A percentile compares a stretch with the other conserved stretches of the same genome.
Conservation (phyloP, 2,888 invertebrate species). For the Callinectes sapidus region DNA sequence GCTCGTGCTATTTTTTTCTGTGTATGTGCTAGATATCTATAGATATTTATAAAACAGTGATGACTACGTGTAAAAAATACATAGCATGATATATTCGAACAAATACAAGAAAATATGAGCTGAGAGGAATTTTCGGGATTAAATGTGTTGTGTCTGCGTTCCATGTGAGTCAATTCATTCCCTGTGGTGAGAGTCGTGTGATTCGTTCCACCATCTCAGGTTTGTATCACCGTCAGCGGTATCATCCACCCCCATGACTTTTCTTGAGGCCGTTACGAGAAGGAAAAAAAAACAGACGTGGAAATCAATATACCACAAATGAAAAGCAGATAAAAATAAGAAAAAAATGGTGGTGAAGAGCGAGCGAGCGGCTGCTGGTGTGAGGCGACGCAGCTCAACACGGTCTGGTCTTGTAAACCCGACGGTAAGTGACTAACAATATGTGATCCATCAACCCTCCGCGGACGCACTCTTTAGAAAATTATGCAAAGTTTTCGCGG, state of each 20-base stretch:
- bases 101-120: neutral
- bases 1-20: neutral
- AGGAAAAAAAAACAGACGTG: neutral
- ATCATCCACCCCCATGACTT: neutral
- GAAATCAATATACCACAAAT: conserved; percentile 10
- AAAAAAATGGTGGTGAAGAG: conserved; percentile 9
- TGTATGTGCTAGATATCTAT: neutral
- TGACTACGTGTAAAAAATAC: neutral
- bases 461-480: conserved; percentile 67
- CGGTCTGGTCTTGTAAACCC: conserved; percentile 58
- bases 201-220: neutral
- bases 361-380: neutral
- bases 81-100: neutral
- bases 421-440: conserved; percentile 68
- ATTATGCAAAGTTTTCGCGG: conserved; percentile 68
- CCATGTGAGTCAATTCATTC: neutral
- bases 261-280: neutral
- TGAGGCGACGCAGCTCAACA: conserved; percentile 39
- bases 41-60: neutral
- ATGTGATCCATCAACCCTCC: conserved; percentile 65
- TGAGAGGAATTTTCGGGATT: neutral
- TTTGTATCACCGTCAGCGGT: neutral
- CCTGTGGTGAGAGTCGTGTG: neutral
- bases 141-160: neutral
- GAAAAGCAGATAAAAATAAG: conserved; percentile 16